A percentile compares a stretch with the other conserved stretches of the same genome.
Conservation (phyloP, 2,888 invertebrate genomes). For the Cosmia pyralina region DNA sequence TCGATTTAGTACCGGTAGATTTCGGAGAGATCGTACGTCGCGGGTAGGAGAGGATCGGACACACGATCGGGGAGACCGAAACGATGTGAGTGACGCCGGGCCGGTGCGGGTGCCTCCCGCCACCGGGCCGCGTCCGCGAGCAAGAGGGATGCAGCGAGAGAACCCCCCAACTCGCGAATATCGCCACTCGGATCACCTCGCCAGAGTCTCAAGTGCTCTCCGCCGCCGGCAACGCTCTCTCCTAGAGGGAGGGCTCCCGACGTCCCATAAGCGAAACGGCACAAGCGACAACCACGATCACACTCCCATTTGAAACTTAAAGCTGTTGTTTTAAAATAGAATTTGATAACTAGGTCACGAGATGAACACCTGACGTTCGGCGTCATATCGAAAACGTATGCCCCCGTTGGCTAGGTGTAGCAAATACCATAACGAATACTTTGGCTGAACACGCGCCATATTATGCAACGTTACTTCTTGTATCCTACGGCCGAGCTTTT, state of each 20-base stretch:
- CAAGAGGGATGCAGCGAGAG: slow-evolving; percentile 88
- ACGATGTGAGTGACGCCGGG: slow-evolving; percentile 88
- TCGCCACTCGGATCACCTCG: slow-evolving; percentile 85
- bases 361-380: slow-evolving; percentile 90
- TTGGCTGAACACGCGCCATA: slow-evolving; percentile 88
- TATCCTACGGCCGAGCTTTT: slow-evolving; percentile 82
- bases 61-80: slow-evolving; percentile 87
- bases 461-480: slow-evolving; percentile 88
- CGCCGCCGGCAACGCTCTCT: slow-evolving; percentile 80
- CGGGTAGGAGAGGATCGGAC: slow-evolving; percentile 88
- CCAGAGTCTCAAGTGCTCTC: slow-evolving; percentile 88
- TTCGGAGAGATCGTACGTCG: slow-evolving; percentile 86
- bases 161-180: slow-evolving; percentile 83
- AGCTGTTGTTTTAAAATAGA: slow-evolving; percentile 71
- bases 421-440: slow-evolving; percentile 90
- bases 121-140: slow-evolving; percentile 83
- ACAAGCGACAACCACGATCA: slow-evolving; percentile 66
- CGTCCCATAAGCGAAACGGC: slow-evolving; percentile 72
- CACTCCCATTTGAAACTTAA: slow-evolving; percentile 74
- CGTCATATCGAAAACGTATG: slow-evolving; percentile 89
- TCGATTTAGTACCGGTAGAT: slow-evolving; percentile 85
- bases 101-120: slow-evolving; percentile 82
- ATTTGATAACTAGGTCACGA: slow-evolving; percentile 73
- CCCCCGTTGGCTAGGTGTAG: slow-evolving; percentile 89
- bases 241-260: slow-evolving; percentile 86